A percentile compares a stretch with the other conserved stretches of the same genome.
Conservation (phyloP, 2,113 vertebrate genomes). For the Nyctereutes procyonoides region DNA sequence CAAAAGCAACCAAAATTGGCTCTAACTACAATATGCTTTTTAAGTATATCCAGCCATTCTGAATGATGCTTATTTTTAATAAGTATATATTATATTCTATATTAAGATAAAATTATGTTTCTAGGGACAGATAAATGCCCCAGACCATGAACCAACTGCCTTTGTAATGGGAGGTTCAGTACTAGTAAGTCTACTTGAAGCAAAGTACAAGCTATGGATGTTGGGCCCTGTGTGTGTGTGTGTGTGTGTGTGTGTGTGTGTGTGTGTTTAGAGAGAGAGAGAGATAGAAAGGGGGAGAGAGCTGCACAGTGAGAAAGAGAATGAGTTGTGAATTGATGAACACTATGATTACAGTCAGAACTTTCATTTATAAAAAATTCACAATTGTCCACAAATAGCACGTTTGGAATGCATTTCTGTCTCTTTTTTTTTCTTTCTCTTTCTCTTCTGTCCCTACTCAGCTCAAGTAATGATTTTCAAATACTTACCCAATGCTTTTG, state of each 20-base stretch:
- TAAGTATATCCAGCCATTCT: neutral
- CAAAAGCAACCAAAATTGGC: neutral
- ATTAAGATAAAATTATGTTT: conserved; percentile 17
- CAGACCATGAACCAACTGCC: neutral
- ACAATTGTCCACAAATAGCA: neutral
- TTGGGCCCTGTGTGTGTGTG: neutral
- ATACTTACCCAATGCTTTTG: neutral
- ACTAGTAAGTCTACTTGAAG: neutral
- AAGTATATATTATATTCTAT: neutral
- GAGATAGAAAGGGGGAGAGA: neutral
- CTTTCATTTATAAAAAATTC: conserved; percentile 29
- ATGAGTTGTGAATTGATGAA: neutral
- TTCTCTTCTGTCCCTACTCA: neutral
- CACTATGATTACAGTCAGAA: neutral
- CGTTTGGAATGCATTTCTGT: neutral
- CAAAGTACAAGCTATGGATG: neutral
- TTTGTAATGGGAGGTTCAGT: conserved; percentile 6
- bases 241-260: neutral
- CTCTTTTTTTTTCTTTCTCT: neutral
- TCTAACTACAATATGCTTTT: neutral
- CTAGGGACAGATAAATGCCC: neutral
- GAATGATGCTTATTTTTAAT: conserved; percentile 38
- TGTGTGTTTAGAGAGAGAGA: neutral
- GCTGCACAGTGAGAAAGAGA: neutral
- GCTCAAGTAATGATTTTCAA: conserved; percentile 17